phyloP scores from a whole-genome alignment of 2,797 vertebrate species.

The Pelobates cultripes region DNA sequence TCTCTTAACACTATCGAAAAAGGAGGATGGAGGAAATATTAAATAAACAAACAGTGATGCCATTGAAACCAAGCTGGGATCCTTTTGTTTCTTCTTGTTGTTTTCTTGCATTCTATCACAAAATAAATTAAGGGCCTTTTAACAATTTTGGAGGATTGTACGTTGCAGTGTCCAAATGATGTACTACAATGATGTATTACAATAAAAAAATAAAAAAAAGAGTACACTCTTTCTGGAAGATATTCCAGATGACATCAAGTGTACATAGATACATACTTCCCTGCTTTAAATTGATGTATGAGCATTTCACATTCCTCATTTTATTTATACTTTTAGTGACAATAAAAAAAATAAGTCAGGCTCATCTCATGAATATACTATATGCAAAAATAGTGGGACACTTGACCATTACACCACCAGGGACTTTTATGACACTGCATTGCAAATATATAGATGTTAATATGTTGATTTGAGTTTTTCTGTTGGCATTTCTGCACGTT shows the following conservation, averaged over 20 bases:
- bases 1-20: background rate
- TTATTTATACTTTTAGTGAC: too few relatives aligned
- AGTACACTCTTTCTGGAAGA: constrained; percentile 32
- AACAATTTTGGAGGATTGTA: constrained; percentile 23
- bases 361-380: too few relatives aligned
- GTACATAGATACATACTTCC: background rate
- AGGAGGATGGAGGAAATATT: background rate
- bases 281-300: too few relatives aligned
- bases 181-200: constrained; percentile 39
- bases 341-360: too few relatives aligned
- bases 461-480: too few relatives aligned
- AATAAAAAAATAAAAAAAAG: constrained; percentile 41
- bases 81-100: constrained; percentile 17
- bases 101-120: constrained; percentile 36
- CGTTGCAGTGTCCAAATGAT: constrained; percentile 46
- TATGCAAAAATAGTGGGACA: too few relatives aligned
- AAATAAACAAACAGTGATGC: background rate
- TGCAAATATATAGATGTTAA: too few relatives aligned
- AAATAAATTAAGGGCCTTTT: constrained; percentile 18
- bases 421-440: too few relatives aligned
- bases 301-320: too few relatives aligned
- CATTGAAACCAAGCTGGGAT: too few relatives aligned
- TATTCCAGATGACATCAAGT: constrained; percentile 43
- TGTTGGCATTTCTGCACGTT: too few relatives aligned
- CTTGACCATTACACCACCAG: too few relatives aligned